These are phyloP conservation scores for Ptychoptera contaminata DNA, from an alignment of 2,888 invertebrate species.

Conservation along the genomic window DNA sequence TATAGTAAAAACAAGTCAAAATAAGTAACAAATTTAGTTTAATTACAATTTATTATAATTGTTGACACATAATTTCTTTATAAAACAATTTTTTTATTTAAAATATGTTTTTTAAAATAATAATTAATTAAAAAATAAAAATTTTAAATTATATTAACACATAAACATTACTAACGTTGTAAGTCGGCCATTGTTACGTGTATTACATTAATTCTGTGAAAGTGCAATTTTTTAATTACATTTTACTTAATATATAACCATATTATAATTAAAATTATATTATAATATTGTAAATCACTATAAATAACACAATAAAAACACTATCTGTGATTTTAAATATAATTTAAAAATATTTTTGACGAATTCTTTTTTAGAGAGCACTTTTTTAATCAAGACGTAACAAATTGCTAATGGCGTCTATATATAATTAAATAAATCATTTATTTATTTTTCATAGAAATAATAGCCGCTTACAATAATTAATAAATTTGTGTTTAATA, in stretches of 20 bases:
- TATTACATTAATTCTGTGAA: slow-evolving; percentile 46
- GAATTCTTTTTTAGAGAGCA: neutral
- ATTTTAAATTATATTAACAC: slow-evolving; percentile 3
- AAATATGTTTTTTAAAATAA: neutral
- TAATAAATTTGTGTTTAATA: too few species aligned
- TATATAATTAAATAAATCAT: neutral
- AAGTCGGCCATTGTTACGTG: slow-evolving; percentile 56
- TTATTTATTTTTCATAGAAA: neutral
- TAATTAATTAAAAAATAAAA: neutral
- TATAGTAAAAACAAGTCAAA: too few species aligned
- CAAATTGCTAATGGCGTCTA: neutral
- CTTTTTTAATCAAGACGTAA: neutral
- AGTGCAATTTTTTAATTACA: slow-evolving; percentile 3
- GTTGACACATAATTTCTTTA: too few species aligned
- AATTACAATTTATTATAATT: too few species aligned
- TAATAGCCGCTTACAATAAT: neutral
- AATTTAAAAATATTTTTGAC: neutral
- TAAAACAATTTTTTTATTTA: neutral
- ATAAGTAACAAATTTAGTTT: too few species aligned
- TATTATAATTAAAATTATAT: neutral
- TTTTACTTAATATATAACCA: neutral
- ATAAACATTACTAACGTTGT: slow-evolving; percentile 43
- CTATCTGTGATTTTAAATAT: neutral
- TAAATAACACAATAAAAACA: neutral
- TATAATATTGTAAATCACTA: neutral